Evolutionary conservation across 2,888 invertebrate genomes (phyloP).

Genomic region (Nineta flava): DNA sequence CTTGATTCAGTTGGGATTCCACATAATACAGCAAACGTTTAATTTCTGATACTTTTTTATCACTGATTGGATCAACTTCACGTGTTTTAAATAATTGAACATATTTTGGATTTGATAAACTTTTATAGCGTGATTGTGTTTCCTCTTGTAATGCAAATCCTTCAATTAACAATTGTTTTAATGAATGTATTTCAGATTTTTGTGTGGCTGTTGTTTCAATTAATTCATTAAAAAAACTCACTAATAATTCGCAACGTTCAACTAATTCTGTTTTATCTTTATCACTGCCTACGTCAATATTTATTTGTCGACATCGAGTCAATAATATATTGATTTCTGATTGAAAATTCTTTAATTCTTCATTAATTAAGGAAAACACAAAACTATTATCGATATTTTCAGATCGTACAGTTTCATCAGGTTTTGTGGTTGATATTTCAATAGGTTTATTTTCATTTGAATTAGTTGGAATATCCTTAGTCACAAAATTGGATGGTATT

Average conservation of each 20-base stretch:
- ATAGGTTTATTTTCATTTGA: too few relatives aligned
- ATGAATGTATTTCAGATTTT: conserved; percentile 38
- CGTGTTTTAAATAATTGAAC: conserved; percentile 22
- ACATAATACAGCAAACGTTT: conserved; percentile 54
- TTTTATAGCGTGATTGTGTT: conserved; percentile 29
- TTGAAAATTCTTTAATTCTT: conserved; percentile 49
- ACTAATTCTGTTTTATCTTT: conserved; percentile 36
- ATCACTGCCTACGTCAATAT: conserved; percentile 38
- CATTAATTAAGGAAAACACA: conserved; percentile 42
- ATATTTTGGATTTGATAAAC: conserved; percentile 18
- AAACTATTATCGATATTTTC: conserved; percentile 14
- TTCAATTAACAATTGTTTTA: conserved; percentile 36
- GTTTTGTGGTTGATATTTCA: not conserved
- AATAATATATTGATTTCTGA: conserved; percentile 45
- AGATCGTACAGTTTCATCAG: not conserved
- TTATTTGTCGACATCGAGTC: conserved; percentile 33
- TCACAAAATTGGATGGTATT: not conserved
- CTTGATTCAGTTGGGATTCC: conserved; percentile 56
- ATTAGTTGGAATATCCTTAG: not conserved
- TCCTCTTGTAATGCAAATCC: conserved; percentile 41
- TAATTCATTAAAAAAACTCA: conserved; percentile 44
- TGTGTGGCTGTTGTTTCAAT: conserved; percentile 41
- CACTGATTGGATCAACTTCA: conserved; percentile 47
- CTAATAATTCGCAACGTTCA: conserved; percentile 33
- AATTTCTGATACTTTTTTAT: conserved; percentile 49